Evolutionary conservation across 2,797 vertebrate species (phyloP), one percentile per base, ranked within the genome.

Genomic region (Scolopax rusticola): DNA sequence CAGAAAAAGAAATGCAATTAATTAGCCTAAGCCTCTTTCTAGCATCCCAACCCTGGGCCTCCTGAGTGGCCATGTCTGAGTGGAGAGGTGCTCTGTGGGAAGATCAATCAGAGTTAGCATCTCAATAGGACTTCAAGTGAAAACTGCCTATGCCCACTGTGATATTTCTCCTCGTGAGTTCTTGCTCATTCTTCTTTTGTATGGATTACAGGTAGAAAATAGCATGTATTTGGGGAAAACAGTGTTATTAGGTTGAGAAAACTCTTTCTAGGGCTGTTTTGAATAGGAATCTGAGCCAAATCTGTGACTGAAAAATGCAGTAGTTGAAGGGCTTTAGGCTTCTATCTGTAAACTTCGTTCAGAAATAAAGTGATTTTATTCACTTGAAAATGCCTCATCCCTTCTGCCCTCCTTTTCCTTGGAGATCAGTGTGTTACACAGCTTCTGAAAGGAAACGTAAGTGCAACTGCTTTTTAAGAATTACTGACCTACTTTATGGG

Each of bases 11-110:
- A 93, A 92, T 60, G 80, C 61, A 79, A 56, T 94, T 96, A 95
- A 95, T 96, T 92, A 93, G 64, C 63, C 67, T 33, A 96, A 96
- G 84, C 87, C 93, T 47, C 70, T 90, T 90, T 77, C 32, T 84
- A 47, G 51, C 32, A 63, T 95, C 84, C 67, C 68, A 92, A 0
- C 41, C 56, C 24, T 50, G 40, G 3, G 30, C 59, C 56, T 93
- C 89, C 59, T 47, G 87, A 60, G 45, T 76, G 69, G 50, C 54
- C 0, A 0, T 60, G 76, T 84, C 63, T 40, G 75, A 77, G 59
- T 77, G 61, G 53, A 64, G 81, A 73, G 81, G 23, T 73, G 47
- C 54, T 86, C 63, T 84, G n/a, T 77, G 87, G 81, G 84, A 63
- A 77, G 70, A 93, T 90, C 71, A 82, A 23, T 87, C 51, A 51